Evolutionary conservation across 2,113 vertebrate species (phyloP).

Genomic region (Muntiacus reevesi): DNA sequence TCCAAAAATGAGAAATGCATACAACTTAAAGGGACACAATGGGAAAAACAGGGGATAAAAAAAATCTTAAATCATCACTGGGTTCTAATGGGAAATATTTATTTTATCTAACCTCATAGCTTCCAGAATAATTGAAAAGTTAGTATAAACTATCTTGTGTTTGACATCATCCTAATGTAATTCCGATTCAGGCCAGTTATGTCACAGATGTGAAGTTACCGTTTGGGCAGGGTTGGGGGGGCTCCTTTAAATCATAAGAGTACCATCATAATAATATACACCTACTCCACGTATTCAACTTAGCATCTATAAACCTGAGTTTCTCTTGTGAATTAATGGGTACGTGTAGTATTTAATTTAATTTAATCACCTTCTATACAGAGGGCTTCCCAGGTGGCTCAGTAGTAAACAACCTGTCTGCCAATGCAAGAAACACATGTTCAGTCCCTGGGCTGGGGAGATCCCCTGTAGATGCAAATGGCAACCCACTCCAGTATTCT

Average conservation of each 20-base stretch:
- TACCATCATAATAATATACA: not conserved
- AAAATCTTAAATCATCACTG: not conserved
- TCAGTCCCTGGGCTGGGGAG: not conserved
- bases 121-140: not conserved
- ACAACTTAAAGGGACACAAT: not conserved
- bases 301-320: not conserved
- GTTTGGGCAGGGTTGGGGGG: not conserved
- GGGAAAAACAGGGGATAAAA: not conserved
- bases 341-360: not conserved
- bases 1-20: not conserved
- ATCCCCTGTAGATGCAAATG: not conserved
- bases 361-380: not conserved
- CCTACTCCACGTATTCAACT: not conserved
- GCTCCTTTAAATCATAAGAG: not conserved
- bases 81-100: not conserved
- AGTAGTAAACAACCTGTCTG: not conserved
- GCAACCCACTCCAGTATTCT: not conserved
- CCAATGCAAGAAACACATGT: not conserved
- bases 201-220: not conserved
- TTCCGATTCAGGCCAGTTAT: not conserved
- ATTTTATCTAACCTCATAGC: not conserved
- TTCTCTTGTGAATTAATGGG: not conserved
- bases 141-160: not conserved
- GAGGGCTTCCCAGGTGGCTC: not conserved
- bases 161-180: not conserved